A percentile compares a stretch with the other conserved stretches of the same genome.
Conservation (phyloP, 2,888 invertebrate species). For the Dasypolia templi region DNA sequence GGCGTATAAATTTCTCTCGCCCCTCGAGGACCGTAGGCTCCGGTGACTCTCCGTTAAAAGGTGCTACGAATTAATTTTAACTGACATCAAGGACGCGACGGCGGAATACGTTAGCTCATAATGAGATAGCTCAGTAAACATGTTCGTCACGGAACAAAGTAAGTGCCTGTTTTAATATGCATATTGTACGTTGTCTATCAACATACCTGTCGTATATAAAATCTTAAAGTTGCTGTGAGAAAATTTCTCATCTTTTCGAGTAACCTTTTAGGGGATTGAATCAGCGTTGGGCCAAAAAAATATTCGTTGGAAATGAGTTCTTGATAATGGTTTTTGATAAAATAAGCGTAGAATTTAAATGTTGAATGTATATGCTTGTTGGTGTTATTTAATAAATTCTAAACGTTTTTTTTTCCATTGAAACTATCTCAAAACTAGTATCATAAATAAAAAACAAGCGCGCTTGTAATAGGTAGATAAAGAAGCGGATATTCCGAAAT, state of each 20-base stretch:
- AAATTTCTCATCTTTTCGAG: conserved; percentile 43
- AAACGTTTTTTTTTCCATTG: too few relatives aligned
- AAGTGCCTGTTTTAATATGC: conserved; percentile 72
- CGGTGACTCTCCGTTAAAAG: conserved; percentile 83
- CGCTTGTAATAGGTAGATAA: conserved; percentile 46
- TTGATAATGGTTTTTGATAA: conserved; percentile 17
- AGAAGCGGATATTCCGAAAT: conserved; percentile 42
- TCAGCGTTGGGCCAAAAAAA: conserved; percentile 24
- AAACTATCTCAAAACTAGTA: not conserved
- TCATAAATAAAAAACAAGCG: conserved; percentile 24
- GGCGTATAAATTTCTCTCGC: conserved; percentile 85
- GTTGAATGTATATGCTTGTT: too few relatives aligned
- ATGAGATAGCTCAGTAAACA: conserved; percentile 82
- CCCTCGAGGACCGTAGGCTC: conserved; percentile 77
- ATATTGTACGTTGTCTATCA: conserved; percentile 70
- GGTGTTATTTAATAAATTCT: too few relatives aligned
- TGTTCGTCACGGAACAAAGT: conserved; percentile 71
- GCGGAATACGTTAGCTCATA: conserved; percentile 81
- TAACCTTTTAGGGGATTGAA: conserved; percentile 44
- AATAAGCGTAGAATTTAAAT: conserved; percentile 2
- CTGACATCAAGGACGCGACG: conserved; percentile 83
- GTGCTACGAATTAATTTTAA: conserved; percentile 87
- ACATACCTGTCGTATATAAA: conserved; percentile 55
- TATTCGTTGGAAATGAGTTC: conserved; percentile 33
- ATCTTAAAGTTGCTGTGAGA: conserved; percentile 49